phyloP scores from a whole-genome alignment of 2,113 vertebrate species.

The Platichthys flesus region DNA sequence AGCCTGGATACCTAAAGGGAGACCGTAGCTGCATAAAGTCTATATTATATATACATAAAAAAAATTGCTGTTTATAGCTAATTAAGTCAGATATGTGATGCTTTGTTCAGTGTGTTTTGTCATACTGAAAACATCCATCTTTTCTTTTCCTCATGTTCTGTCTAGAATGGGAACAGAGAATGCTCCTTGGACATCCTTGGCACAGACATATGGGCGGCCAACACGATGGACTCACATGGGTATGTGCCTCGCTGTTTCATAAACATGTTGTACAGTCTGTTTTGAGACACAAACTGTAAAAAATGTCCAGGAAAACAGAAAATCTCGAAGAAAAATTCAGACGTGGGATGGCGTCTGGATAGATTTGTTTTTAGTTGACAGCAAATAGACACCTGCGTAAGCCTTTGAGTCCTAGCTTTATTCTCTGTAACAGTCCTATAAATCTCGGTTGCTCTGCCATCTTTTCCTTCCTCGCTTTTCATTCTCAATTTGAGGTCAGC shows the following conservation, averaged over 20 bases:
- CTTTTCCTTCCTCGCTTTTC: too few species aligned
- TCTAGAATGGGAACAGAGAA: slow-evolving; percentile 94
- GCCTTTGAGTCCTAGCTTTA: too few species aligned
- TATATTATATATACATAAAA: too few species aligned
- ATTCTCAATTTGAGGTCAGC: slow-evolving; percentile 6
- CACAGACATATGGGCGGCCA: slow-evolving; percentile 98
- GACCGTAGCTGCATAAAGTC: too few species aligned
- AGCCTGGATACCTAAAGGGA: too few species aligned
- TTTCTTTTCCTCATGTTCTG: slow-evolving; percentile 5
- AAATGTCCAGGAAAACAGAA: too few species aligned
- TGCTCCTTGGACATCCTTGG: slow-evolving; percentile 92
- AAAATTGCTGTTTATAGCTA: neutral
- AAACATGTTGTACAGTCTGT: neutral
- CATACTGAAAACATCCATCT: neutral
- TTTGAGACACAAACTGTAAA: too few species aligned
- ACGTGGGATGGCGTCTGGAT: too few species aligned
- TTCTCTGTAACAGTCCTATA: too few species aligned
- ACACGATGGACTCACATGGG: slow-evolving; percentile 94
- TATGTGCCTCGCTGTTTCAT: slow-evolving; percentile 68
- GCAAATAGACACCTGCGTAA: too few species aligned
- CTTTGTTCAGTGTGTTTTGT: neutral
- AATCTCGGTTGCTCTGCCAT: neutral
- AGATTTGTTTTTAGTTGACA: too few species aligned
- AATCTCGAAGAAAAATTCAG: too few species aligned
- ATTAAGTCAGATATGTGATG: neutral